A percentile compares a stretch with the other conserved stretches of the same genome.
These are phyloP conservation scores for Carassius auratus DNA, from an alignment of 2,113 vertebrate species.

Conservation along the genomic window DNA sequence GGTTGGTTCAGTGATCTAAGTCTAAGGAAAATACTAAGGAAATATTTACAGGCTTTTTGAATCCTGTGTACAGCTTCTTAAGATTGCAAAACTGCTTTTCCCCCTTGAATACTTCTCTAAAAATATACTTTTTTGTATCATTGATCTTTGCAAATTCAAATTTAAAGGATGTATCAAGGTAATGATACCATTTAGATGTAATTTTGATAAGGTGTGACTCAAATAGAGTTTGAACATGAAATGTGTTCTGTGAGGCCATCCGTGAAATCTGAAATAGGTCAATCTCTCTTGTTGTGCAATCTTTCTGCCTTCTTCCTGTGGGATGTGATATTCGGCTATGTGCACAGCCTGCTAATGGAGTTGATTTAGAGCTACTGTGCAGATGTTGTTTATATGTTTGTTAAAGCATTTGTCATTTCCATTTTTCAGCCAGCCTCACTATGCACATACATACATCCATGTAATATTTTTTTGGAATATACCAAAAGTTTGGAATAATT, in stretches of 20 bases:
- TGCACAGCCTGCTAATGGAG: slow-evolving; percentile 6
- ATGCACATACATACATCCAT: neutral
- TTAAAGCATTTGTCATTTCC: neutral
- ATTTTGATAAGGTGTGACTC: slow-evolving; percentile 26
- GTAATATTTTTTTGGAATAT: no score
- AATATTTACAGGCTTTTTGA: slow-evolving; percentile 13
- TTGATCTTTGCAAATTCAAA: neutral
- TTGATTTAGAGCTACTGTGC: slow-evolving; percentile 17
- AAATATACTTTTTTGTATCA: neutral
- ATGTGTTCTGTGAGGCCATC: slow-evolving; percentile 36
- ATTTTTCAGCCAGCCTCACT: neutral
- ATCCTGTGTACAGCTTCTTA: neutral
- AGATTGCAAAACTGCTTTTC: neutral
- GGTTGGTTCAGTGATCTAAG: slow-evolving; percentile 1
- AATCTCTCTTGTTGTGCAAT: slow-evolving; percentile 18
- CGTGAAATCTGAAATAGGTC: slow-evolving; percentile 49
- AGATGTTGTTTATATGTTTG: neutral
- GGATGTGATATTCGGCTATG: slow-evolving; percentile 11
- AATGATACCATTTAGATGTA: slow-evolving; percentile 2
- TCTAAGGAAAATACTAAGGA: neutral
- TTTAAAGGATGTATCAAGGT: slow-evolving; percentile 7
- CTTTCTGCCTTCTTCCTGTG: slow-evolving; percentile 18
- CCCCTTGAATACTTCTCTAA: neutral
- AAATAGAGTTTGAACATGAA: slow-evolving; percentile 16
- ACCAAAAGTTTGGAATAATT: no score